Evolutionary conservation across 2,797 vertebrate species (phyloP), one percentile per base, ranked within the genome.

Genomic region (Alfaro cultratus): DNA sequence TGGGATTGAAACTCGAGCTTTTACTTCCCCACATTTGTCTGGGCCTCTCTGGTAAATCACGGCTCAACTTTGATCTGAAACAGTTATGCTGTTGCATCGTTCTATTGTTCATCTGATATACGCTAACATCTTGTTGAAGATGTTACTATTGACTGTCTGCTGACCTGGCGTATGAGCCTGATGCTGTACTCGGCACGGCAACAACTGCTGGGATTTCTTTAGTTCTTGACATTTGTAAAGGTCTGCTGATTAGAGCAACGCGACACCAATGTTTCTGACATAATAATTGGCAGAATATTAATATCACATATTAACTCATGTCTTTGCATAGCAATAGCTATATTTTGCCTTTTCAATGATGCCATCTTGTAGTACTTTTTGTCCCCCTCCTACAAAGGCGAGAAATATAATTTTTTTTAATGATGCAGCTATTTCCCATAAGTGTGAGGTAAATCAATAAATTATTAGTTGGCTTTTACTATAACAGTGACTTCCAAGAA

Each of bases 1-100:
- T 29, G 8, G 76, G 78, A 78, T 76, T 87, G 55, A 85, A 80
- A 81, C 43, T 68, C 34, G 26, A 87, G 60, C 74, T 85, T 84
- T 71, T 53, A 45, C 70, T 73, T 78, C 73, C 78, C 60, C 53
- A 76, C 46, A 67, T 78, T 79, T 31, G 60, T 77, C 39, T 75
- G 70, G 53, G 80, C 49, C 79, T 80, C 47, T 5, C 47, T 7
- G 21, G 77, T 68, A 75, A 80, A 57, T 78, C 76, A 39, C 39
- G 26, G 23, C 45, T 36, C 60, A 60, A 62, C 60, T 72, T 80
- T 43, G 26, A 77, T 43, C 73, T 49, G 46, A 76, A 78, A 34
- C 74, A 80, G 72, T 74, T 73, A 67, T 62, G 51, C 9, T 49
- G 72, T 21, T 64, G 57, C 51, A 13, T 41, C 21, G 79, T 84